Evolutionary conservation across 1,140 invertebrate genomes (phyloP).

Genomic region (Diuraphis noxia): DNA sequence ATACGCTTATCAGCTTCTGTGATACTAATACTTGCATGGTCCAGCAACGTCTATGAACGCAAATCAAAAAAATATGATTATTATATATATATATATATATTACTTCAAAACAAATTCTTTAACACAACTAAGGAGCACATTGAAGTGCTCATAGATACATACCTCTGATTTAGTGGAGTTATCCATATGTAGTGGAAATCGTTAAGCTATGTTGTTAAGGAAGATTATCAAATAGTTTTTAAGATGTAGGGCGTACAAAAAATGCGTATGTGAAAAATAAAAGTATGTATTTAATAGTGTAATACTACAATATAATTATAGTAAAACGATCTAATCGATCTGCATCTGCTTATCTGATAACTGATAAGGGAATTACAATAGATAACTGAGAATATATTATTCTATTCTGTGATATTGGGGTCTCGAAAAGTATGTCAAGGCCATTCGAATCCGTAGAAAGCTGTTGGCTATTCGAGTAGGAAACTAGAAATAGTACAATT

Average conservation of each 20-base stretch:
- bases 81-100: background rate
- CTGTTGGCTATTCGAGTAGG: background rate
- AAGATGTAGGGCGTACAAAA: background rate
- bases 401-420: too few species aligned
- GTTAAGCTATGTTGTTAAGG: background rate
- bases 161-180: background rate
- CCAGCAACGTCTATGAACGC: conserved; percentile 65
- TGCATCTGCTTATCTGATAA: conserved; percentile 25
- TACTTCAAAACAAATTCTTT: background rate
- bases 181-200: background rate
- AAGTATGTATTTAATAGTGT: background rate
- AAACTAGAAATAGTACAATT: background rate
- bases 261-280: background rate
- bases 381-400: conserved; percentile 7
- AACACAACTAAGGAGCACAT: too few species aligned
- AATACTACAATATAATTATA: background rate
- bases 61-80: background rate
- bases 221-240: background rate
- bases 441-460: background rate
- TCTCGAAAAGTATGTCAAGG: background rate
- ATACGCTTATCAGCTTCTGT: conserved; percentile 82
- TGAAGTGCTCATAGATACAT: background rate
- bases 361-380: background rate
- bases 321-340: background rate
- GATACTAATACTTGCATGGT: conserved; percentile 80